Conservation (phyloP, 2,888 invertebrate genomes). For the Noctua fimbriata region DNA sequence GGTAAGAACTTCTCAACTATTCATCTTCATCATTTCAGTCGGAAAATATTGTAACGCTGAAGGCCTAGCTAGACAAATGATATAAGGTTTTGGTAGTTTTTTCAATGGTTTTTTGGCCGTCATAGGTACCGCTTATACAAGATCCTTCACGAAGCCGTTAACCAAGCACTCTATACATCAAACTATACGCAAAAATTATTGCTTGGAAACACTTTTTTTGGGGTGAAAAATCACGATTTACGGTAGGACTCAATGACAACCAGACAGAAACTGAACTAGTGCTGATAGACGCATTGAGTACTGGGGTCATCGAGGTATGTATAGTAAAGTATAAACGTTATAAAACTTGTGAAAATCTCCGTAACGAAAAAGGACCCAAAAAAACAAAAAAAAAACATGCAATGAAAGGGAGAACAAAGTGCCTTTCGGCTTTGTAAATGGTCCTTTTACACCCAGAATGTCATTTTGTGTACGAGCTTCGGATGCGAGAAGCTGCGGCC, state of each 20-base stretch:
- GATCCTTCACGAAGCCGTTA: neutral
- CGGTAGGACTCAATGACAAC: neutral
- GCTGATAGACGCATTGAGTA: neutral
- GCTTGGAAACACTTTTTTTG: neutral
- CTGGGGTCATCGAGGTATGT: too few species aligned
- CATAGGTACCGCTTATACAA: neutral
- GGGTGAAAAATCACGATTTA: neutral
- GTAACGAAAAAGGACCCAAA: too few species aligned
- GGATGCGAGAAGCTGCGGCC: too few species aligned
- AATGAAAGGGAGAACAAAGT: too few species aligned
- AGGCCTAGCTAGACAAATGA: neutral
- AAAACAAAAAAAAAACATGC: too few species aligned
- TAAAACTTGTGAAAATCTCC: neutral
- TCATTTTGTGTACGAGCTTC: too few species aligned
- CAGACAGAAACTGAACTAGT: too few species aligned
- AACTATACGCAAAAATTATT: neutral
- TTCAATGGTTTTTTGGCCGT: too few species aligned
- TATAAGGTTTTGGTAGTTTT: neutral
- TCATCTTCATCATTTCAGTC: neutral
- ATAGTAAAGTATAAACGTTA: too few species aligned
- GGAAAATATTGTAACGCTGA: neutral
- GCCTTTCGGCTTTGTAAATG: too few species aligned
- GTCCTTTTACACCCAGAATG: too few species aligned
- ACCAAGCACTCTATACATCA: neutral
- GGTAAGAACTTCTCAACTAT: conserved; percentile 88